These are phyloP conservation scores for Bungarus multicinctus DNA, from an alignment of 2,113 vertebrate species.

Conservation along the genomic window DNA sequence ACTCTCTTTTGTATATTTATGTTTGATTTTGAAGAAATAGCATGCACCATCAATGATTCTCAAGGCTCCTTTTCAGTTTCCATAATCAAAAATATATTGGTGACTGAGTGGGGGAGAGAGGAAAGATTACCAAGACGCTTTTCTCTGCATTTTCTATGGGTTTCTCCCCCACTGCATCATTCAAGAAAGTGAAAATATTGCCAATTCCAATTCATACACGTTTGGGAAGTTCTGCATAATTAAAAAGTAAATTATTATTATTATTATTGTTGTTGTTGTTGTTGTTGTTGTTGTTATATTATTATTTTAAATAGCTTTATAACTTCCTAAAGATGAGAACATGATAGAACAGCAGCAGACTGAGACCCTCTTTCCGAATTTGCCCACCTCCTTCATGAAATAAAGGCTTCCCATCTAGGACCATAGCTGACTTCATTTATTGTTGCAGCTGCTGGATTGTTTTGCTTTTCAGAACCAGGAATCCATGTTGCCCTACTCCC, in stretches of 20 bases:
- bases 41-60: neutral
- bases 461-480: neutral
- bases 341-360: neutral
- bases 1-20: neutral
- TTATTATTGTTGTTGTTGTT: neutral
- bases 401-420: neutral
- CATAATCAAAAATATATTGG: neutral
- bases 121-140: neutral
- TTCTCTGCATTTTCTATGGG: neutral
- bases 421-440: neutral
- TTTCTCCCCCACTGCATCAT: neutral
- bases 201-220: neutral
- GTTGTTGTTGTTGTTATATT: neutral
- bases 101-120: neutral
- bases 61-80: neutral
- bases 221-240: neutral
- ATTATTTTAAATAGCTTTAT: neutral
- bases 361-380: neutral
- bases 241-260: neutral
- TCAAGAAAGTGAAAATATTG: neutral
- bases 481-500: neutral
- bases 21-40: neutral
- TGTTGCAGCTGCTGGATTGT: neutral
- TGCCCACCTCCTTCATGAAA: neutral
- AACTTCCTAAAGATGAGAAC: neutral